Percentiles rank a stretch among this genome's conserved stretches.
phyloP scores from a whole-genome alignment of 2,888 invertebrate genomes.

The Drosophila melanosoma region DNA sequence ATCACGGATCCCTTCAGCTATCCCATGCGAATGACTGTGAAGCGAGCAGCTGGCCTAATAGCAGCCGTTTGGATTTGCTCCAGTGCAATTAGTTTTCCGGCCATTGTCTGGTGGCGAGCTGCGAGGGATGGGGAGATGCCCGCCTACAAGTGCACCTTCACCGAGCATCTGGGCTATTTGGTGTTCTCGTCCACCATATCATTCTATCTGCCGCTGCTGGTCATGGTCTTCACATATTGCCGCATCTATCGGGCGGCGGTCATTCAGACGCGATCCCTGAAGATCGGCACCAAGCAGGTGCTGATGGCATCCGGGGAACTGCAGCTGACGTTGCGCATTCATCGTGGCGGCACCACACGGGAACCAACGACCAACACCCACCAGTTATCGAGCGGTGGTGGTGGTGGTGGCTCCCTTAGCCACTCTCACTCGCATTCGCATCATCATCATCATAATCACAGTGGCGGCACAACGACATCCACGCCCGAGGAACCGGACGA shows the following conservation, averaged over 20 bases:
- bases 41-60: constrained; percentile 94
- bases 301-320: constrained; percentile 93
- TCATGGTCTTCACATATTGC: constrained; percentile 99
- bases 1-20: constrained; percentile 99
- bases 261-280: constrained; percentile 95
- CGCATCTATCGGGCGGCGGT: constrained; percentile 97
- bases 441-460: constrained; percentile 82
- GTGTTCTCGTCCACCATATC: constrained; percentile 99
- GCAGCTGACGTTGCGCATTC: constrained; percentile 95
- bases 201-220: constrained; percentile 97
- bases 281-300: constrained; percentile 96
- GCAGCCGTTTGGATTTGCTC: constrained; percentile 98
- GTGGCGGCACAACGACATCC: constrained; percentile 86
- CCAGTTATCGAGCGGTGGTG: constrained; percentile 82
- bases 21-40: constrained; percentile 96
- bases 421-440: constrained; percentile 83
- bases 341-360: constrained; percentile 93
- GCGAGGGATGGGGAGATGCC: constrained; percentile 93
- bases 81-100: constrained; percentile 98
- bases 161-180: constrained; percentile 97
- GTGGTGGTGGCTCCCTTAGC: constrained; percentile 77
- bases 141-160: constrained; percentile 96
- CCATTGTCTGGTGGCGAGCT: constrained; percentile 98
- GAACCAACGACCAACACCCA: constrained; percentile 85
- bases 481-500: constrained; percentile 89